These are phyloP conservation scores for Rhogogaster chlorosoma DNA, from an alignment of 2,888 invertebrate species.

Conservation along the genomic window DNA sequence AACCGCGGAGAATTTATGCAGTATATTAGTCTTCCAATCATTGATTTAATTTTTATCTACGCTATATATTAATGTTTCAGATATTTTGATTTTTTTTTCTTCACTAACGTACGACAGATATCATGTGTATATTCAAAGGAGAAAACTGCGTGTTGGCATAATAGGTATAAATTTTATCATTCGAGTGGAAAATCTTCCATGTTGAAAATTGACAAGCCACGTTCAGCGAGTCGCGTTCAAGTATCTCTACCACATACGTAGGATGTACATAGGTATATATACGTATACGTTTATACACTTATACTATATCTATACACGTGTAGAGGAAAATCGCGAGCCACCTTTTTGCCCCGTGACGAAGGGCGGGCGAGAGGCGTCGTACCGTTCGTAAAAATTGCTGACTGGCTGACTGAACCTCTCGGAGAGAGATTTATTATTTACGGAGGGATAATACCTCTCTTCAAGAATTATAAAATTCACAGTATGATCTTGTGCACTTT, in stretches of 20 bases:
- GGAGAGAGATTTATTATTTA: slow-evolving; percentile 59
- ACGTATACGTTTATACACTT: background rate
- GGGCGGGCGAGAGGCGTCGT: background rate
- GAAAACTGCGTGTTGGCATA: background rate
- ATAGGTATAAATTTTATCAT: slow-evolving; percentile 5
- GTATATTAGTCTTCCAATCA: background rate
- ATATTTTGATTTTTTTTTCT: background rate
- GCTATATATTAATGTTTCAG: background rate
- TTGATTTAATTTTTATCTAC: background rate
- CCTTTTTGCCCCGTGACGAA: slow-evolving; percentile 6
- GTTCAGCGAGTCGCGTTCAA: background rate
- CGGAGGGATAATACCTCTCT: slow-evolving; percentile 54
- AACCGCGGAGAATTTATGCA: too few relatives aligned
- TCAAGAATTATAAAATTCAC: slow-evolving; percentile 38
- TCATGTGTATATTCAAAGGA: background rate
- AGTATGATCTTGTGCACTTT: background rate
- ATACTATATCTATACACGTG: background rate
- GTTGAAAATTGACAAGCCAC: slow-evolving; percentile 39
- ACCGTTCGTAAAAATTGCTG: slow-evolving; percentile 42
- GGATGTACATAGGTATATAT: background rate
- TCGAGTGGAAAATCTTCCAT: slow-evolving; percentile 15
- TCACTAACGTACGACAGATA: background rate
- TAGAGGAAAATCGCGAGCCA: background rate
- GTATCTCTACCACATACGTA: background rate
- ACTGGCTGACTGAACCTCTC: slow-evolving; percentile 56